Conservation (phyloP, 2,113 vertebrate species). For the Axis porcinus region DNA sequence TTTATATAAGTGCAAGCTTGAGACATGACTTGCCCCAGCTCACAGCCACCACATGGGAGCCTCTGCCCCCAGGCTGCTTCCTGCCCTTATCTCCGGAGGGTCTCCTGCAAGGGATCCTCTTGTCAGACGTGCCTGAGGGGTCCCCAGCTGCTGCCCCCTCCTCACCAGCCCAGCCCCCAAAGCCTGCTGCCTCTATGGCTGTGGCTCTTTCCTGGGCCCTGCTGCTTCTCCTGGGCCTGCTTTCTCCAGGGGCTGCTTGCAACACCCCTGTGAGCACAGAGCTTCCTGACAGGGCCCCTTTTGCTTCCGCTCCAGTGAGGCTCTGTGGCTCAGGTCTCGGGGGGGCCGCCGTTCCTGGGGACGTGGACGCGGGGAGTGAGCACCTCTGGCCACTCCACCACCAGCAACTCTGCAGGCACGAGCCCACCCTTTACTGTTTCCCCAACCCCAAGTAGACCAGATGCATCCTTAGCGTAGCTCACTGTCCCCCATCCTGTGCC, state of each 20-base stretch:
- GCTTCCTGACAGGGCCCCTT: conserved; percentile 17
- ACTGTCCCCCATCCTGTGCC: neutral
- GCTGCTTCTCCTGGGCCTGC: neutral
- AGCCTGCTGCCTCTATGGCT: neutral
- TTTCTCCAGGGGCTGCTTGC: neutral
- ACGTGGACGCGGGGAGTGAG: neutral
- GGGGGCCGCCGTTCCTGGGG: neutral
- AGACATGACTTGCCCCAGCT: neutral
- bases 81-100: neutral
- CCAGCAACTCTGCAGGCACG: neutral
- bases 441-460: neutral
- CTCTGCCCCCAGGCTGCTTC: neutral
- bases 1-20: neutral
- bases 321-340: neutral
- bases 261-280: conserved; percentile 15
- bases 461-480: neutral
- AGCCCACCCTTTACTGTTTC: neutral
- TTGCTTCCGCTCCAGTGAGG: neutral
- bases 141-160: neutral
- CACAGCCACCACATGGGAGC: neutral
- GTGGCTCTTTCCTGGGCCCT: neutral
- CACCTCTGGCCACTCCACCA: neutral
- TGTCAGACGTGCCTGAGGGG: neutral
- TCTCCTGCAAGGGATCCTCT: neutral
- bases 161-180: neutral